Evolutionary conservation across 1,140 invertebrate genomes (phyloP).

Genomic region (Drosophila bifasciata): DNA sequence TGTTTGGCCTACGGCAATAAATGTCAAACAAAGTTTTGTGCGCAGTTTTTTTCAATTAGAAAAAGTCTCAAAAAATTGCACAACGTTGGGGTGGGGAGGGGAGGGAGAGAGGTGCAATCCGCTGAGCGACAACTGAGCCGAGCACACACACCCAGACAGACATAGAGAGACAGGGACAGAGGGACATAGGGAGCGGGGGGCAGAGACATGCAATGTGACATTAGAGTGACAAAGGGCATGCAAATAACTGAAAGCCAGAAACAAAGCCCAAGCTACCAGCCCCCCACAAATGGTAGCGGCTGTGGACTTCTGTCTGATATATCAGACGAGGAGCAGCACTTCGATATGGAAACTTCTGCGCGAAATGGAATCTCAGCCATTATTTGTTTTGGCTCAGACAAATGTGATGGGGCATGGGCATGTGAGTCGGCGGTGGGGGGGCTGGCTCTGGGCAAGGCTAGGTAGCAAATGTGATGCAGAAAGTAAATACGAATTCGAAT

Average conservation of each 20-base stretch:
- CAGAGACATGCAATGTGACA: constrained; percentile 15
- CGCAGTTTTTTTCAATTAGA: constrained; percentile 72
- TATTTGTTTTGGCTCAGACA: constrained; percentile 51
- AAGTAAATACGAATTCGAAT: constrained; percentile 46
- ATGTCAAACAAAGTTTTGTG: constrained; percentile 70
- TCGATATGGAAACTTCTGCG: constrained; percentile 46
- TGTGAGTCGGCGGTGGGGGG: neutral
- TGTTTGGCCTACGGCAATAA: constrained; percentile 74
- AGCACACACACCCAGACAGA: neutral
- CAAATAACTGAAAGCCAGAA: constrained; percentile 52
- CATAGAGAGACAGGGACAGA: neutral
- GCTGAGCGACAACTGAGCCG: constrained; percentile 39
- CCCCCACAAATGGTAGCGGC: constrained; percentile 16
- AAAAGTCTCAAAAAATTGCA: constrained; percentile 2
- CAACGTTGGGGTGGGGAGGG: neutral
- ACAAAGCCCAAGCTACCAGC: constrained; percentile 27
- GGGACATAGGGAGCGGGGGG: too few relatives aligned
- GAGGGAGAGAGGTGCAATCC: neutral
- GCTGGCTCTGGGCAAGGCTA: constrained; percentile 7
- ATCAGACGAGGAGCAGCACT: constrained; percentile 42
- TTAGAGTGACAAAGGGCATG: constrained; percentile 36
- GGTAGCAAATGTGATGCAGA: constrained; percentile 50
- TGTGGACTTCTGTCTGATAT: constrained; percentile 26
- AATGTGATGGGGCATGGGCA: constrained; percentile 4
- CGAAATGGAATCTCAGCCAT: constrained; percentile 50